Evolutionary conservation across 2,113 vertebrate genomes (phyloP), one percentile per base, ranked within the genome.

Genomic region (Salvelinus fontinalis): DNA sequence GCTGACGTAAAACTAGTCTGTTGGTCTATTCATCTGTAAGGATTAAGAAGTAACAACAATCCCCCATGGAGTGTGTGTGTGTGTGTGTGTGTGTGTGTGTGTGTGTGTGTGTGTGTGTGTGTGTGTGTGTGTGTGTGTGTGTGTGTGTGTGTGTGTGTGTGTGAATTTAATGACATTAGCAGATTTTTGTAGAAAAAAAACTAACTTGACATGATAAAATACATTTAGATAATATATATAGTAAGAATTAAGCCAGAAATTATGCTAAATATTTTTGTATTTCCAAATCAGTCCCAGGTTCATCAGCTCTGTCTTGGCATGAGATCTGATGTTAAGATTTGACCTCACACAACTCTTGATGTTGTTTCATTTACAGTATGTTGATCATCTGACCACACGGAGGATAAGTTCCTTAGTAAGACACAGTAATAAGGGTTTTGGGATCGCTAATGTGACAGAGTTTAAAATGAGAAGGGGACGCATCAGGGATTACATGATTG

Each of bases 401-500:
- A 39, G 12, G 54, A 26, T 3, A 31, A 16, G 9, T 44, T 44
- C 39, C 39, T 4, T 12, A 29, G 51, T 48, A 22, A 71, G 49
- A 68, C 39, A 44, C 60, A 66, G 8, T 66, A 24, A 67, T 51
- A 29, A n/a, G 20, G 71, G 27, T 16, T 60, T 26, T 31, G 27
- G n/a, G 26, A 48, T 44, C 12, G 39, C 9, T 44, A 44, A 44
- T 70, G 4, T 26, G 34, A 74, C 27, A 2, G 11, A 5, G 8
- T 44, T 44, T 16, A 3, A 16, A 14, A 54, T 67, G 24, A 85
- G 88, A 87, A 90, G 91, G 85, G 83, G 86, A 87, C 60, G 51
- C 54, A 73, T 72, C 70, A 57, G 48, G 90, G 91, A 92, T 93
- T 92, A 92, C 89, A 88, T 92, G 88, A 92, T 92, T 92, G 90